Evolutionary conservation across 2,113 vertebrate genomes (phyloP).

Genomic region (Caretta caretta): DNA sequence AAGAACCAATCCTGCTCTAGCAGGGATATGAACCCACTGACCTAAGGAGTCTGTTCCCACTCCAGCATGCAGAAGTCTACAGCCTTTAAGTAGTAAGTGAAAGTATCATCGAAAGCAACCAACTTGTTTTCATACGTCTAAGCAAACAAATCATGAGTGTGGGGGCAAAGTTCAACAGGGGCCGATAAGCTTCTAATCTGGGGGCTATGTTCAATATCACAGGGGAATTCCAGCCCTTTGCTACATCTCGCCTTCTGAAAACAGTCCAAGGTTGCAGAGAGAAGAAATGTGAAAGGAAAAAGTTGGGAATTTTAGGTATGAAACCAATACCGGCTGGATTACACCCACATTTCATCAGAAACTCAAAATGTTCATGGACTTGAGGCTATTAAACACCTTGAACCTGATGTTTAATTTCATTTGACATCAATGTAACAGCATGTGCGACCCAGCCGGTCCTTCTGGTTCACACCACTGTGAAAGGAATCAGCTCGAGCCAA

Average conservation of each 20-base stretch:
- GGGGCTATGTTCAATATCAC: background rate
- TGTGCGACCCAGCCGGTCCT: background rate
- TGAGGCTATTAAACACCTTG: background rate
- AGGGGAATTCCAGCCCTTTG: background rate
- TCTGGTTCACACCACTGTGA: background rate
- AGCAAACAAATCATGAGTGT: background rate
- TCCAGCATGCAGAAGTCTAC: background rate
- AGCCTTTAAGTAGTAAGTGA: background rate
- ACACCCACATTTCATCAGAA: background rate
- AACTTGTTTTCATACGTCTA: background rate
- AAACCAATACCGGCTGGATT: background rate
- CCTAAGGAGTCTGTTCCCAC: background rate
- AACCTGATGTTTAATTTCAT: background rate
- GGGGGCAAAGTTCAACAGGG: background rate
- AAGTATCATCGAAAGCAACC: background rate
- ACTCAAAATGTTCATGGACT: background rate
- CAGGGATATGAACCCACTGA: background rate
- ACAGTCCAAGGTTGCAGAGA: background rate
- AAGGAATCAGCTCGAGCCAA: background rate
- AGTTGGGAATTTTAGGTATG: background rate
- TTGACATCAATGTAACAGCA: background rate
- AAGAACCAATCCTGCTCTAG: background rate
- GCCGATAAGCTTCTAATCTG: background rate
- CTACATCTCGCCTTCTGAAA: background rate
- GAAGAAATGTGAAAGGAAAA: background rate